These are phyloP conservation scores for Chrysoperla carnea DNA, from an alignment of 1,140 invertebrate genomes.

Conservation along the genomic window DNA sequence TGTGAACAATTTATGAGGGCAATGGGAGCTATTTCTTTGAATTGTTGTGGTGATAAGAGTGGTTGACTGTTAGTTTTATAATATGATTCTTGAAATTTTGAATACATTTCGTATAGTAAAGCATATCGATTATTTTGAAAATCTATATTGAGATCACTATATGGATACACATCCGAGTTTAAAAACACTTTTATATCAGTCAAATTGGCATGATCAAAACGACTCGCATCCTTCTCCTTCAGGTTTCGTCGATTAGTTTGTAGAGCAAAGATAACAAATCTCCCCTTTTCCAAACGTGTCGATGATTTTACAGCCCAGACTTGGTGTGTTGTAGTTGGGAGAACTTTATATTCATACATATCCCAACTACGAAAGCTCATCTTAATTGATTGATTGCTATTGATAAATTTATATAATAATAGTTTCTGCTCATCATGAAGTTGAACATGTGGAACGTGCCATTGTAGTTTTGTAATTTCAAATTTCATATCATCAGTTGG, in stretches of 20 bases:
- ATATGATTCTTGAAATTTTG: constrained; percentile 6
- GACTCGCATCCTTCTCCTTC: background rate
- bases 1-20: no score
- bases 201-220: constrained; percentile 8
- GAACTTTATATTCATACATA: constrained; percentile 5
- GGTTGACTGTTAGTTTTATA: background rate
- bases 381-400: constrained; percentile 6
- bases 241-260: constrained; percentile 3
- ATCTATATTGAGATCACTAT: no score
- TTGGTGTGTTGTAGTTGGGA: constrained; percentile 5
- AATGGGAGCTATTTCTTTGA: no score
- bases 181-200: constrained; percentile 10
- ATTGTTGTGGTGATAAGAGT: no score
- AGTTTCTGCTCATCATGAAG: constrained; percentile 2
- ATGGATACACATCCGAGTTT: constrained; percentile 7
- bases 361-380: constrained; percentile 6
- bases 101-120: constrained; percentile 8
- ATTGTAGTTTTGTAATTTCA: constrained; percentile 3
- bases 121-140: no score
- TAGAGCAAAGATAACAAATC: constrained; percentile 7
- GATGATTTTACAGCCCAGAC: constrained; percentile 8
- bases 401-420: constrained; percentile 4
- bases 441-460: constrained; percentile 7
- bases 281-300: constrained; percentile 6
- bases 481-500: background rate